A percentile compares a stretch with the other conserved stretches of the same genome.
Evolutionary conservation across 2,113 vertebrate genomes (phyloP).

Genomic region (Sprattus sprattus): DNA sequence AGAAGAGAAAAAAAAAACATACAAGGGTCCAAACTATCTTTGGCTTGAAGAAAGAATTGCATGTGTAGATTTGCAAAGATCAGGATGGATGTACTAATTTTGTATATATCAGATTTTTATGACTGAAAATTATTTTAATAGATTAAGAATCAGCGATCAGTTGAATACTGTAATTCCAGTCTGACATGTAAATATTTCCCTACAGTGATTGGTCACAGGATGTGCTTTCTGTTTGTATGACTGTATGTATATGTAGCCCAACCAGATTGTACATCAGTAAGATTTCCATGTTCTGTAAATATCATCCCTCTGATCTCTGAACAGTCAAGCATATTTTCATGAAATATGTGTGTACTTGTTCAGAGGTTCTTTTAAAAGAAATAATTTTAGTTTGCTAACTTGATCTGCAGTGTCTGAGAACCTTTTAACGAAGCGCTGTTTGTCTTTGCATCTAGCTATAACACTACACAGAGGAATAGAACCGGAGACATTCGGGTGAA

Average conservation of each 20-base stretch:
- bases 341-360: constrained; percentile 34
- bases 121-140: constrained; percentile 92
- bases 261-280: constrained; percentile 64
- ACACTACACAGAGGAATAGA: not conserved
- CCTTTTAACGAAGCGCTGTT: constrained; percentile 20
- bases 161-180: constrained; percentile 60
- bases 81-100: constrained; percentile 75
- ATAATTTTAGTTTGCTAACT: constrained; percentile 17
- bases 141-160: constrained; percentile 57
- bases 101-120: constrained; percentile 96
- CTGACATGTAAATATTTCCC: constrained; percentile 73
- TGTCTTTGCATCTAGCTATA: constrained; percentile 38
- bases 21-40: constrained; percentile 59
- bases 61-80: constrained; percentile 65
- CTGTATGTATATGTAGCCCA: constrained; percentile 63
- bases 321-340: constrained; percentile 29
- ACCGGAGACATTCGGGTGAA: constrained; percentile 24
- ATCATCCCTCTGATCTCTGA: constrained; percentile 49
- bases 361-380: constrained; percentile 29
- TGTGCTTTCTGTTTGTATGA: constrained; percentile 52
- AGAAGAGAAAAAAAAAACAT: constrained; percentile 40
- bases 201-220: constrained; percentile 48
- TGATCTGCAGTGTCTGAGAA: constrained; percentile 17
- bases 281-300: constrained; percentile 65
- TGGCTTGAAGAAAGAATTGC: constrained; percentile 43